Conservation (phyloP, 2,113 vertebrate species). For the Sphyrna mokarran region DNA sequence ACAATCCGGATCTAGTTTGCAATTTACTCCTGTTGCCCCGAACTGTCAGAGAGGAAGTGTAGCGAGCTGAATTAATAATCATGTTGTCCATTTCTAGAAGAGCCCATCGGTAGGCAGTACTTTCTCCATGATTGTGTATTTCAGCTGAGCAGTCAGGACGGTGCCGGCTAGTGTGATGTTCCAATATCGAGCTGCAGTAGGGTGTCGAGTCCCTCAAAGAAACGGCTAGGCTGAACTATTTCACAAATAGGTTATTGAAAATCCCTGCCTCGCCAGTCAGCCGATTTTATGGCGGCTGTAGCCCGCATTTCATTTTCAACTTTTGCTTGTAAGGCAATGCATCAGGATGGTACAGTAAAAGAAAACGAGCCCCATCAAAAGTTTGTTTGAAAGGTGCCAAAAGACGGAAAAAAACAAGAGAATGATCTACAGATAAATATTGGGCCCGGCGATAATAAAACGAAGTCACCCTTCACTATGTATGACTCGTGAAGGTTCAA, state of each 20-base stretch:
- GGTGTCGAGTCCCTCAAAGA: background rate
- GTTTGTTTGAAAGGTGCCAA: background rate
- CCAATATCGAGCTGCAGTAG: background rate
- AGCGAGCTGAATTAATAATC: constrained; percentile 17
- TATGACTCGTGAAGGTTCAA: background rate
- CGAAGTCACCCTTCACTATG: background rate
- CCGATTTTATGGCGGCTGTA: background rate
- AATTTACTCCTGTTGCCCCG: background rate
- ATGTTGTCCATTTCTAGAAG: background rate
- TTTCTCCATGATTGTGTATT: background rate
- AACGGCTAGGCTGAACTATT: background rate
- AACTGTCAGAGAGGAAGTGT: constrained; percentile 8
- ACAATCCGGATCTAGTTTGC: background rate
- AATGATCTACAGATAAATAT: background rate
- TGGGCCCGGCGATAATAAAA: background rate
- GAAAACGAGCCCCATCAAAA: background rate
- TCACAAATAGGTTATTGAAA: background rate
- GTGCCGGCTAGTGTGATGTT: background rate
- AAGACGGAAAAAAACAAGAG: background rate
- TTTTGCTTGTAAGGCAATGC: background rate
- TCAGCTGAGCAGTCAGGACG: background rate
- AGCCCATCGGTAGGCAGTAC: background rate
- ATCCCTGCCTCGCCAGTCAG: background rate
- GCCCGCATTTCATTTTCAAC: background rate
- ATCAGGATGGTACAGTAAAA: background rate